phyloP scores from a whole-genome alignment of 2,113 vertebrate species.

The Plecturocebus donacophilus region DNA sequence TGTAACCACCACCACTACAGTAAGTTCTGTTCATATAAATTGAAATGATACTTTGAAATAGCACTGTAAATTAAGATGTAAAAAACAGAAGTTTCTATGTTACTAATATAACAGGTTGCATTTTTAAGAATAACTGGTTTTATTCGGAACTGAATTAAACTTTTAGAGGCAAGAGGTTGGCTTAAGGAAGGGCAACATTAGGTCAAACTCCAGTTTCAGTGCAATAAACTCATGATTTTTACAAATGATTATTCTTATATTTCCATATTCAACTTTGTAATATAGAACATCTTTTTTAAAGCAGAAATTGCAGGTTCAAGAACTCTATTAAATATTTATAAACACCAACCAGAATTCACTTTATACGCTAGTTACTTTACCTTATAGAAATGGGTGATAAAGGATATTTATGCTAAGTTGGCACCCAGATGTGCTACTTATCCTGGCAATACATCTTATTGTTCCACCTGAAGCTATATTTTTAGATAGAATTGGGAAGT shows the following conservation, averaged over 20 bases:
- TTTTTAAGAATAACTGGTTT: not conserved
- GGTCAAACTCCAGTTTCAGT: not conserved
- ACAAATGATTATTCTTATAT: not conserved
- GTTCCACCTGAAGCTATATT: not conserved
- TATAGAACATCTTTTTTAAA: not conserved
- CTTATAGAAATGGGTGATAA: not conserved
- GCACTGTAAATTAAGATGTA: not conserved
- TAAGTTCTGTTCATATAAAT: not conserved
- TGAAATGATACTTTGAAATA: not conserved
- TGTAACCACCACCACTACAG: not conserved
- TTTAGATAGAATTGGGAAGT: not conserved
- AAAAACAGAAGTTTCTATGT: not conserved
- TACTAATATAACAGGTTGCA: not conserved
- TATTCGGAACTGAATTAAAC: not conserved
- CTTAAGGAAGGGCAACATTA: not conserved
- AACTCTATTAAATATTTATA: conserved; percentile 1
- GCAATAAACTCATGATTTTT: not conserved
- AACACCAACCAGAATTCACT: not conserved
- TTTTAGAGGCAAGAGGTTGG: not conserved
- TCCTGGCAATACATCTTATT: not conserved
- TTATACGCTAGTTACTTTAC: not conserved
- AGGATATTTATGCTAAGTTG: not conserved
- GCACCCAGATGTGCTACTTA: not conserved
- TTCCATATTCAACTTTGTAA: not conserved
- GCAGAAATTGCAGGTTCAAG: not conserved